Percentiles rank a stretch among this genome's conserved stretches.
phyloP scores from a whole-genome alignment of 1,140 invertebrate genomes.

The Drosophila repleta region DNA sequence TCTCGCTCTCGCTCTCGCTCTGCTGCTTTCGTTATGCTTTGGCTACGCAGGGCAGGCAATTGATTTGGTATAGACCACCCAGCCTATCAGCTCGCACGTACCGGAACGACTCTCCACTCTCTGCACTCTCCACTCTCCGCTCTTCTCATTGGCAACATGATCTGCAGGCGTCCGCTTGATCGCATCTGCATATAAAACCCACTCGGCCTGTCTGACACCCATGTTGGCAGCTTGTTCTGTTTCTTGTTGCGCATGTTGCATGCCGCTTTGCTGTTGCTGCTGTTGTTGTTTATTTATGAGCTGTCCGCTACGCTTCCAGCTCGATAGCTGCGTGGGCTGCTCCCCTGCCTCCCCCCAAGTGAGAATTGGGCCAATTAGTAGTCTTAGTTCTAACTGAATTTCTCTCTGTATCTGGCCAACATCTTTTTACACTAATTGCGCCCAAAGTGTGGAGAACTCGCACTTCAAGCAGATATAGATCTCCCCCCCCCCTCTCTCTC shows the following conservation, averaged over 20 bases:
- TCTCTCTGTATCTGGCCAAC: slow-evolving; percentile 13
- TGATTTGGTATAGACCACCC: slow-evolving; percentile 83
- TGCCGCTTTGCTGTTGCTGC: neutral
- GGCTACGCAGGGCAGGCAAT: slow-evolving; percentile 61
- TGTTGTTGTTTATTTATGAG: slow-evolving; percentile 79
- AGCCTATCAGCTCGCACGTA: slow-evolving; percentile 80
- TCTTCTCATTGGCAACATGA: slow-evolving; percentile 37
- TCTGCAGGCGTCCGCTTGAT: slow-evolving; percentile 24
- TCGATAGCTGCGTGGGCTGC: slow-evolving; percentile 18
- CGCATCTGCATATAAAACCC: slow-evolving; percentile 63
- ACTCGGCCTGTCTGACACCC: slow-evolving; percentile 59
- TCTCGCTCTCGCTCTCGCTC: neutral
- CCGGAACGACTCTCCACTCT: slow-evolving; percentile 56
- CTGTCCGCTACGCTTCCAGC: slow-evolving; percentile 33
- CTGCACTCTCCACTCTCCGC: neutral
- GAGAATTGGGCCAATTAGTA: slow-evolving; percentile 81
- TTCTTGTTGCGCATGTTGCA: slow-evolving; percentile 62
- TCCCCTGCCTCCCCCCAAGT: slow-evolving; percentile 31
- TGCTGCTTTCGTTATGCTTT: slow-evolving; percentile 42
- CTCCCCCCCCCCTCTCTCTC: too few species aligned
- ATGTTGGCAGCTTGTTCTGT: slow-evolving; percentile 74
- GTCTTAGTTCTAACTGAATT: slow-evolving; percentile 68
- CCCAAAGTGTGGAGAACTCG: neutral
- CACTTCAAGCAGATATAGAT: neutral
- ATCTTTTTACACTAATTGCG: slow-evolving; percentile 79